Percentiles rank a stretch among this genome's conserved stretches.
Evolutionary conservation across 2,797 vertebrate genomes (phyloP).

Genomic region (Anisognathus igniventris): DNA sequence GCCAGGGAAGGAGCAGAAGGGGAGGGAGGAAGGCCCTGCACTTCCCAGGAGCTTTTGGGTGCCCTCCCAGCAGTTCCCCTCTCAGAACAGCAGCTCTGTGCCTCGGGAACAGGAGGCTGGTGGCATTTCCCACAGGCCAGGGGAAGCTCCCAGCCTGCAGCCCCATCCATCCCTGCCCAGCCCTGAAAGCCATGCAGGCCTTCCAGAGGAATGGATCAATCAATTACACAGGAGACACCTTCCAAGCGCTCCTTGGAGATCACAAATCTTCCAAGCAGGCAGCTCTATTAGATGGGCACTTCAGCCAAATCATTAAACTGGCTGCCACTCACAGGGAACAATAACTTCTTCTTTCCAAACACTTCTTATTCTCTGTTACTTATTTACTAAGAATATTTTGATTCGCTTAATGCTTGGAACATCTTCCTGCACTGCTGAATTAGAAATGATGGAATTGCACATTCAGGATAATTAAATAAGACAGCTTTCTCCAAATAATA

Average conservation of each 20-base stretch:
- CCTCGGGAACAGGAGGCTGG: background rate
- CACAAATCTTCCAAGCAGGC: constrained; percentile 3
- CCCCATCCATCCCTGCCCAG: background rate
- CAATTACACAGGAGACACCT: background rate
- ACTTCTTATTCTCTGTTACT: background rate
- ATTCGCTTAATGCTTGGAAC: background rate
- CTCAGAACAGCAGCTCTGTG: background rate
- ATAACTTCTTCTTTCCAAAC: background rate
- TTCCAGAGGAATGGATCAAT: constrained; percentile 7
- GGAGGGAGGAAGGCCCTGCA: background rate
- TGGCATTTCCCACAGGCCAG: background rate
- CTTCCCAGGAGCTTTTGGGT: background rate
- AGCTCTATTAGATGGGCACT: constrained; percentile 19
- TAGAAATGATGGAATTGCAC: background rate
- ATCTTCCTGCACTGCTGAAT: background rate
- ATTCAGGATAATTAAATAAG: background rate
- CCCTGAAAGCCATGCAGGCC: background rate
- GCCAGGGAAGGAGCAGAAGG: accelerated
- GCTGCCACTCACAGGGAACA: constrained; percentile 1
- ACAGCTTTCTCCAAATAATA: background rate
- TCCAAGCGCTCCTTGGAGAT: constrained; percentile 1
- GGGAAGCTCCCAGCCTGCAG: background rate
- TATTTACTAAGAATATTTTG: constrained; percentile 30
- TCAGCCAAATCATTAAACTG: constrained; percentile 23
- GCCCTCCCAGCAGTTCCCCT: background rate